phyloP scores from a whole-genome alignment of 2,113 vertebrate species.

The Megaptera novaeangliae region DNA sequence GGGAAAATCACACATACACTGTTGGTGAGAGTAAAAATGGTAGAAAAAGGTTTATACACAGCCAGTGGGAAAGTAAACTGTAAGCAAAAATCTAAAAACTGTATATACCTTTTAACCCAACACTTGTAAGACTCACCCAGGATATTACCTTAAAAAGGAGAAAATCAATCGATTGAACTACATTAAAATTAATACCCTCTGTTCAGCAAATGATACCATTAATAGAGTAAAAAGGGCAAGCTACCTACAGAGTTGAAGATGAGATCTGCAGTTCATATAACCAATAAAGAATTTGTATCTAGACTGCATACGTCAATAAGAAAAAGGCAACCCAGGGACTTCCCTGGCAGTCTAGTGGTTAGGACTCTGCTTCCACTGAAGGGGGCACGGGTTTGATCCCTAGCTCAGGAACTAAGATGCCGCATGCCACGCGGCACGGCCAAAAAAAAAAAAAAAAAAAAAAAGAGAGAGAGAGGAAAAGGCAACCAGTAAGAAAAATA shows the following conservation, averaged over 20 bases:
- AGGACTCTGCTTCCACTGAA: background rate
- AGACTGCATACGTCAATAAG: background rate
- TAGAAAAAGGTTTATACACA: background rate
- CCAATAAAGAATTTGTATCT: background rate
- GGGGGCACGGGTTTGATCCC: background rate
- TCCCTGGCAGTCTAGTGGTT: background rate
- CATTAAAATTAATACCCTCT: constrained; percentile 11
- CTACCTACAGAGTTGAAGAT: background rate
- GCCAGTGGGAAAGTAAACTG: background rate
- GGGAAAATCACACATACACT: background rate
- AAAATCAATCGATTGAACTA: background rate
- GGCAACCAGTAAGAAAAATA: background rate
- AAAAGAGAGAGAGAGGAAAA: background rate
- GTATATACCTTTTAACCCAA: background rate
- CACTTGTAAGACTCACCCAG: background rate
- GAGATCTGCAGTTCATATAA: background rate
- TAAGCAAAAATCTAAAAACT: background rate
- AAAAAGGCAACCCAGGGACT: background rate
- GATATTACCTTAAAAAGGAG: background rate
- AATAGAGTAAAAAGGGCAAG: background rate
- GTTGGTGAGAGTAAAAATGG: background rate
- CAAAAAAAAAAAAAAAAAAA: too few relatives aligned
- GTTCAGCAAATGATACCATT: background rate
- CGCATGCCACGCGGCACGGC: background rate
- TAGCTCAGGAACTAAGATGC: background rate